Conservation (phyloP, 1,140 invertebrate genomes). For the Trichonephila clavipes region DNA sequence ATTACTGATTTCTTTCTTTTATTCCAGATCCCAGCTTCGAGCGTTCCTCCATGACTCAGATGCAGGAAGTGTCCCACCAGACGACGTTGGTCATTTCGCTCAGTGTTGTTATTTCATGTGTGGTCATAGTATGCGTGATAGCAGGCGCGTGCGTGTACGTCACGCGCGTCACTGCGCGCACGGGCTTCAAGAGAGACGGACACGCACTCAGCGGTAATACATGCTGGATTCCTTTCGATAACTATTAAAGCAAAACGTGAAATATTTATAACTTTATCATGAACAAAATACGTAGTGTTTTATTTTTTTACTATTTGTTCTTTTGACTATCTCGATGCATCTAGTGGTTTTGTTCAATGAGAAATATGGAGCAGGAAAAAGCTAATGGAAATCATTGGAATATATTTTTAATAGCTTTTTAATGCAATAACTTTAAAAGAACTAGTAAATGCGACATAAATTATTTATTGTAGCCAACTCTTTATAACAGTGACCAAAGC, state of each 20-base stretch:
- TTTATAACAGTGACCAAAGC: too few relatives aligned
- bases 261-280: neutral
- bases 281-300: too few relatives aligned
- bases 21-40: slow-evolving; percentile 56
- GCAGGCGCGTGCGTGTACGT: slow-evolving; percentile 65
- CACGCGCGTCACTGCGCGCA: neutral
- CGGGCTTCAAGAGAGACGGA: slow-evolving; percentile 42
- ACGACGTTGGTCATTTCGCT: slow-evolving; percentile 65
- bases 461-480: too few relatives aligned
- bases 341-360: too few relatives aligned
- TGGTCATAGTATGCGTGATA: slow-evolving; percentile 68
- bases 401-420: too few relatives aligned
- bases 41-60: slow-evolving; percentile 64
- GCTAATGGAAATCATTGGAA: too few relatives aligned
- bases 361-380: too few relatives aligned
- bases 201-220: slow-evolving; percentile 42
- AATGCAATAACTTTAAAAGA: too few relatives aligned
- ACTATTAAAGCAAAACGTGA: neutral
- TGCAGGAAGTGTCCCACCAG: slow-evolving; percentile 50
- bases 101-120: slow-evolving; percentile 60
- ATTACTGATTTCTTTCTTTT: neutral
- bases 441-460: too few relatives aligned
- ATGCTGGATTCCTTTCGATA: too few relatives aligned
- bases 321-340: too few relatives aligned
- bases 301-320: too few relatives aligned